Percentiles rank a stretch among this genome's conserved stretches.
Conservation (phyloP, 2,113 vertebrate species). For the Oncorhynchus gorbuscha region DNA sequence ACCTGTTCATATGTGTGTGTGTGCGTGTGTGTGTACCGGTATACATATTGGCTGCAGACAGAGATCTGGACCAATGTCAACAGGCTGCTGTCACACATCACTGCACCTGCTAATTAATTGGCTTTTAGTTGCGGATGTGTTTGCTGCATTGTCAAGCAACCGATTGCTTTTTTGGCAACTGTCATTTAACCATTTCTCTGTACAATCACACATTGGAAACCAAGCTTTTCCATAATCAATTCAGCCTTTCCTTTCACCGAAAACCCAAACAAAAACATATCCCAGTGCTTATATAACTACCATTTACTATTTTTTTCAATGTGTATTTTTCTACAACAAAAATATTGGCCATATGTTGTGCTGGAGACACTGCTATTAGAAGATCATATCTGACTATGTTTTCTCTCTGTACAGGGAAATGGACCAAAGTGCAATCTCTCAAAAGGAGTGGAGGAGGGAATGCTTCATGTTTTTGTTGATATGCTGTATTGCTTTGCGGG, state of each 20-base stretch:
- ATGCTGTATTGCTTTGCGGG: conserved; percentile 39
- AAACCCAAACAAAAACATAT: background rate
- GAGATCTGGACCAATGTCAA: conserved; percentile 78
- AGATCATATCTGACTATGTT: conserved; percentile 48
- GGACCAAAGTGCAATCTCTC: conserved; percentile 62
- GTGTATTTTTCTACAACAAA: conserved; percentile 32
- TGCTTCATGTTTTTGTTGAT: conserved; percentile 64
- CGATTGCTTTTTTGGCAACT: conserved; percentile 51
- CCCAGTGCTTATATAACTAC: conserved; percentile 11
- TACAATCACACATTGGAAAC: conserved; percentile 3
- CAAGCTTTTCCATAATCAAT: conserved; percentile 9
- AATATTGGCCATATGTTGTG: conserved; percentile 43
- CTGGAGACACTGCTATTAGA: conserved; percentile 35
- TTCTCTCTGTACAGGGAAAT: conserved; percentile 54
- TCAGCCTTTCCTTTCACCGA: background rate
- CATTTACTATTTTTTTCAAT: conserved; percentile 49
- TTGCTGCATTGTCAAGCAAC: conserved; percentile 74
- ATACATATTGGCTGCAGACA: conserved; percentile 60
- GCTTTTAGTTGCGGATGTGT: conserved; percentile 75
- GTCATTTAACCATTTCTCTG: conserved; percentile 56
- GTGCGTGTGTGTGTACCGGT: conserved; percentile 19
- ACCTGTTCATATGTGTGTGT: conserved; percentile 26
- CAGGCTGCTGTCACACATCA: conserved; percentile 77
- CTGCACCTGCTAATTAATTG: conserved; percentile 79
- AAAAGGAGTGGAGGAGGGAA: conserved; percentile 45